Conservation (phyloP, 2,113 vertebrate species). For the Stegostoma tigrinum region DNA sequence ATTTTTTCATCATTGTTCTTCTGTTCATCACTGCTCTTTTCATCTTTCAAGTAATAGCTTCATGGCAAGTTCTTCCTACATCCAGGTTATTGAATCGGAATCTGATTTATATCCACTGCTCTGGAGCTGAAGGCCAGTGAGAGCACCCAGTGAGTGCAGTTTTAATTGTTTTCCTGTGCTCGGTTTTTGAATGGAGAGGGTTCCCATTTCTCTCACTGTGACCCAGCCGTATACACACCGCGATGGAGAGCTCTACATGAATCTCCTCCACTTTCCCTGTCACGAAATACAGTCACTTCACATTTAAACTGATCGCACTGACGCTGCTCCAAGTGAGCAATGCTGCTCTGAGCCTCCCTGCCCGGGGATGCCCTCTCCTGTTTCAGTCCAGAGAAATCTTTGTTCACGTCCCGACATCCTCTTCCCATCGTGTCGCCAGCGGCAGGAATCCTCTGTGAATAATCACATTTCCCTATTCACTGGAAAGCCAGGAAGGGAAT, state of each 20-base stretch:
- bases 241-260: not conserved
- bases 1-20: too few relatives aligned
- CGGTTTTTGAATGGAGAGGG: not conserved
- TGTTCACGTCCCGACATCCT: too few relatives aligned
- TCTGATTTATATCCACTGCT: not conserved
- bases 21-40: not conserved
- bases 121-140: not conserved
- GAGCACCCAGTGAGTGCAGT: not conserved
- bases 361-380: not conserved
- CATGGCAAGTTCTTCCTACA: not conserved
- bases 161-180: not conserved
- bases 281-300: not conserved
- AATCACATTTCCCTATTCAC: not conserved
- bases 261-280: not conserved
- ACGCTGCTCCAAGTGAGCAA: not conserved
- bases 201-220: conserved; percentile 2
- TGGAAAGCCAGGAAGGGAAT: not conserved
- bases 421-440: too few relatives aligned
- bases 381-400: not conserved
- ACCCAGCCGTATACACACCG: not conserved
- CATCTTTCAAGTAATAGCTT: not conserved
- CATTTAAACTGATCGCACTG: not conserved
- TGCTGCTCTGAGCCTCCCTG: not conserved
- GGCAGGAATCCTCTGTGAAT: not conserved
- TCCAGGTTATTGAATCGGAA: not conserved